Evolutionary conservation across 2,888 invertebrate genomes (phyloP).

Genomic region (Rotaria macrura): DNA sequence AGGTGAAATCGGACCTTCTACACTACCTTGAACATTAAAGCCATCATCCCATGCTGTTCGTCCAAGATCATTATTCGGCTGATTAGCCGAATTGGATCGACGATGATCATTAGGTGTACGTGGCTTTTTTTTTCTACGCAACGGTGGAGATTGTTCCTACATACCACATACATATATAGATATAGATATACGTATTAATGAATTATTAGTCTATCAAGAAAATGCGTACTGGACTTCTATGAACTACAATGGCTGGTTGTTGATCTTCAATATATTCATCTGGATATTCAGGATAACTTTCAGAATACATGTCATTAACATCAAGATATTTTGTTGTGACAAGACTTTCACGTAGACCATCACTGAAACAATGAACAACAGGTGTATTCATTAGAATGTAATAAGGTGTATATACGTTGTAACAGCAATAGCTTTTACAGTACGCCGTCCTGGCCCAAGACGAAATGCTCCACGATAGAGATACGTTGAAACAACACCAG

Average conservation of each 20-base stretch:
- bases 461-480: constrained; percentile 49
- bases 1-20: constrained; percentile 48
- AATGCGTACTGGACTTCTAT: too few species aligned
- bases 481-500: constrained; percentile 45
- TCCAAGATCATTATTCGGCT: background rate
- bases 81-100: background rate
- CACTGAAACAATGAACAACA: constrained; percentile 37
- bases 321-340: constrained; percentile 46
- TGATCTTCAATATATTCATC: too few species aligned
- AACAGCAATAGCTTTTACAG: constrained; percentile 47
- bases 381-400: background rate
- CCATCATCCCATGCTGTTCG: constrained; percentile 6
- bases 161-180: too few species aligned
- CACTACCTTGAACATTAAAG: constrained; percentile 27
- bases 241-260: too few species aligned
- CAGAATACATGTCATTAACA: constrained; percentile 41
- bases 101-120: background rate
- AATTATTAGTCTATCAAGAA: too few species aligned
- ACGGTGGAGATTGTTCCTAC: too few species aligned
- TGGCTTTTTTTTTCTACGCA: background rate
- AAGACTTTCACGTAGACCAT: constrained; percentile 48
- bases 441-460: constrained; percentile 47
- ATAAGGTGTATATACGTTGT: background rate
- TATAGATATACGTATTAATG: too few species aligned
- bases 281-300: background rate